Conservation (phyloP, 2,888 invertebrate species). For the Folsomia candida region DNA sequence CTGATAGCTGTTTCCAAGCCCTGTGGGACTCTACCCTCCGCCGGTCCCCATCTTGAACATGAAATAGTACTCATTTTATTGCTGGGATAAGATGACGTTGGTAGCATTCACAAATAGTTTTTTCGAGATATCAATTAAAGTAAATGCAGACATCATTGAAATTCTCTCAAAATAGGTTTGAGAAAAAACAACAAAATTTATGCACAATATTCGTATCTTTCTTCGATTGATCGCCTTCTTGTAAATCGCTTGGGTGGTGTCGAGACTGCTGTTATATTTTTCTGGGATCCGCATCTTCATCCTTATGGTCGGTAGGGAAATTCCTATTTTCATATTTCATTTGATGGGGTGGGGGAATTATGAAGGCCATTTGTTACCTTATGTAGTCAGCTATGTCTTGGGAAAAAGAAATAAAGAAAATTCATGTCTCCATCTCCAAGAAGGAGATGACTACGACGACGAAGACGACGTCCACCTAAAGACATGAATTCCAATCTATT, state of each 20-base stretch:
- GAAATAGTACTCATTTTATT: not conserved
- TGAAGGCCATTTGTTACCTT: conserved; percentile 4
- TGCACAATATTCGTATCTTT: not conserved
- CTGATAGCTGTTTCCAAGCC: not conserved
- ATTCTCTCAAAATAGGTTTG: not conserved
- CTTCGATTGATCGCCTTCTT: not conserved
- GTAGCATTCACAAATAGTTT: not conserved
- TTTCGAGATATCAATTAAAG: too few relatives aligned
- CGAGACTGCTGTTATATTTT: not conserved
- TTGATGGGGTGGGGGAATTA: not conserved
- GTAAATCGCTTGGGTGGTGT: not conserved
- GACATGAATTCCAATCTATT: not conserved
- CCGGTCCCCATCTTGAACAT: not conserved
- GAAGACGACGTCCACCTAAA: not conserved
- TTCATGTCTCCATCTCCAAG: conserved; percentile 3
- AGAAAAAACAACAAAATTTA: not conserved
- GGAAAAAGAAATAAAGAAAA: conserved; percentile 5
- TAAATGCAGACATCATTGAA: not conserved
- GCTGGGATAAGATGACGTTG: not conserved
- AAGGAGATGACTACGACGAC: not conserved
- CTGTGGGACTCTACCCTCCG: not conserved
- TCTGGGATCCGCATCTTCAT: not conserved
- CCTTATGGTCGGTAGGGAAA: not conserved
- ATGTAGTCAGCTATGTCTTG: not conserved
- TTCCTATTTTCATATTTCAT: conserved; percentile 5